A percentile compares a stretch with the other conserved stretches of the same genome.
These are phyloP conservation scores for Drosophila elegans DNA, from an alignment of 1,140 invertebrate genomes.

Conservation along the genomic window DNA sequence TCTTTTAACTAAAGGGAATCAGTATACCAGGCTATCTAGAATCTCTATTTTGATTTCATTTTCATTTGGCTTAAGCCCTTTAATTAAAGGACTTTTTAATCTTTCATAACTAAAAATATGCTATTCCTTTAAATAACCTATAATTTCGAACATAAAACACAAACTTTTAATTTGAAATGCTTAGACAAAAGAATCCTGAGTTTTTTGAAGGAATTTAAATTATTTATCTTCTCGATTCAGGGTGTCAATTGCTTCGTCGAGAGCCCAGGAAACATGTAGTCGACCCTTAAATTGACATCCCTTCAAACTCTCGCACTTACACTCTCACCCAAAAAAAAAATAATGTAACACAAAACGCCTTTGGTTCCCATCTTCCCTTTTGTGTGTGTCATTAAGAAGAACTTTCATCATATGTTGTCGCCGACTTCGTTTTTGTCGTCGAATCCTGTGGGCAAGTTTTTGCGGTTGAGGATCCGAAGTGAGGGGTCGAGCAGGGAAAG, in stretches of 20 bases:
- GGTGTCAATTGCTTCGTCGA: conserved; percentile 14
- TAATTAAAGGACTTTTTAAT: too few species aligned
- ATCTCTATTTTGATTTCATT: too few species aligned
- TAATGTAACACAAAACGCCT: conserved; percentile 22
- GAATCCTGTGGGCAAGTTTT: conserved; percentile 42
- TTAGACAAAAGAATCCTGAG: not conserved
- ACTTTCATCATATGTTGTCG: conserved; percentile 59
- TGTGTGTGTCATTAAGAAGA: conserved; percentile 49
- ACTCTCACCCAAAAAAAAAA: conserved; percentile 11
- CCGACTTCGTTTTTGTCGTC: conserved; percentile 33
- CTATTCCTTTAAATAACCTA: too few species aligned
- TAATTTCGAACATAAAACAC: too few species aligned
- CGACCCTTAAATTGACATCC: conserved; percentile 41
- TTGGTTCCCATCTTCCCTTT: conserved; percentile 9
- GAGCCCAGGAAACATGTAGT: conserved; percentile 40
- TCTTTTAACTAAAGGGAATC: not conserved
- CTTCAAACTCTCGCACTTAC: conserved; percentile 21
- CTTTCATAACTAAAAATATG: too few species aligned
- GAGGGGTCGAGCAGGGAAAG: conserved; percentile 9
- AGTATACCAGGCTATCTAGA: too few species aligned
- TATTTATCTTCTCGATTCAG: not conserved
- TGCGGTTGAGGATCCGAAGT: conserved; percentile 17
- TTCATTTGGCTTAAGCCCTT: too few species aligned
- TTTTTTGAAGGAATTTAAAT: conserved; percentile 13
- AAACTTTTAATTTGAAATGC: too few species aligned